Evolutionary conservation across 1,140 invertebrate genomes (phyloP), one percentile per base, ranked within the genome.

Genomic region (Pseudomyrmex cubaensis): DNA sequence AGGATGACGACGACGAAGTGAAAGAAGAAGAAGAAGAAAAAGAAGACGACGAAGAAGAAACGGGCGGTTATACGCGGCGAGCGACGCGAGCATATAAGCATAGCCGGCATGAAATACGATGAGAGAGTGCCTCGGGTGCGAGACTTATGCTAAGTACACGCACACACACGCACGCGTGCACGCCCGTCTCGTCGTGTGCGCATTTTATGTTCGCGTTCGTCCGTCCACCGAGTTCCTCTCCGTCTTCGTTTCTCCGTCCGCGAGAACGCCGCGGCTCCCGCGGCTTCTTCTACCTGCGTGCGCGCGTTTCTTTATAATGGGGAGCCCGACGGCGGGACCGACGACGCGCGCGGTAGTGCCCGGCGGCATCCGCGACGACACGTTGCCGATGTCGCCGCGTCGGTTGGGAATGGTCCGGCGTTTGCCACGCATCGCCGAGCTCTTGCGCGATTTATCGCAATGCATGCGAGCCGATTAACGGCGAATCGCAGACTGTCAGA

Each of bases 121-220:
- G 91, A 91, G 91, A 93, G 92, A 93, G 86, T 89, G 91, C 91
- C 91, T 92, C 92, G 90, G 91, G 91, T 92, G 87, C 90, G 85
- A 90, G 91, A 92, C 91, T 92, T 91, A 92, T 93, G 92, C 90
- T 92, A 93, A 93, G 90, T 92, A 92, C 91, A 89, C 86, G 87
- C 90, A 88, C 69, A 88, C 90, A 59, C 56, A 15, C 56, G 17
- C 54, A 91, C 90, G 87, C 85, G 85, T 88, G 87, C 64, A 85
- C 89, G n/a, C 22, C 2, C 56, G 44, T 44, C 8, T 22, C 80
- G 44, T 8, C 25, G 72, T 66, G 46, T 73, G 78, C 78, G 88
- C 86, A 80, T 89, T 89, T 85, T 82, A 88, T 77, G 82, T 72
- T 20, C 67, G 57, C 74, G 73, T 59, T 54, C 56, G 74, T 57